Evolutionary conservation across 2,113 vertebrate genomes (phyloP).

Genomic region (Lutjanus erythropterus): DNA sequence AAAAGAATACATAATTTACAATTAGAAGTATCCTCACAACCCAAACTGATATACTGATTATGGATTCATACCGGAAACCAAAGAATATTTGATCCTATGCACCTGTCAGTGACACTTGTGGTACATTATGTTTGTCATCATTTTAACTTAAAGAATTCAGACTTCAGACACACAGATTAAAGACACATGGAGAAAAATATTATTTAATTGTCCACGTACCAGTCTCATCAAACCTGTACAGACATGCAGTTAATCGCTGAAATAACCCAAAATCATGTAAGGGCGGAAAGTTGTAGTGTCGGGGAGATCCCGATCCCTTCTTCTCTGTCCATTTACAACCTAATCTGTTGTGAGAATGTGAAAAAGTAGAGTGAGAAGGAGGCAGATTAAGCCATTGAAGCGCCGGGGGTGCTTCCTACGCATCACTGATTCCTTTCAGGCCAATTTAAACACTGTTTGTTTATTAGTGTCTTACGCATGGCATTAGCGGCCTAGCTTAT

Average conservation of each 20-base stretch:
- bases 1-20: neutral
- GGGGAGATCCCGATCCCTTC: conserved; percentile 49
- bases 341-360: conserved; percentile 85
- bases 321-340: conserved; percentile 77
- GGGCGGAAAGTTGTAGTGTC: conserved; percentile 48
- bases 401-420: conserved; percentile 75
- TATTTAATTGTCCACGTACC: neutral
- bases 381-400: conserved; percentile 87
- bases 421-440: conserved; percentile 85
- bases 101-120: neutral
- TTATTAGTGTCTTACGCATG: conserved; percentile 86
- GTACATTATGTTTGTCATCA: neutral
- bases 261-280: conserved; percentile 33
- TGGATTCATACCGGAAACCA: neutral
- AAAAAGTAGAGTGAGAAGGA: conserved; percentile 77
- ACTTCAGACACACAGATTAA: neutral
- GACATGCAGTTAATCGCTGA: conserved; percentile 8
- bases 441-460: conserved; percentile 89
- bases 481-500: conserved; percentile 86
- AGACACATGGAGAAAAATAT: neutral
- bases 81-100: neutral
- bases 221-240: conserved; percentile 11
- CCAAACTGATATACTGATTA: neutral
- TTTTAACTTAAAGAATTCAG: neutral
- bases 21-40: neutral